These are phyloP conservation scores for Dolichoris vasculosae DNA, from an alignment of 1,140 invertebrate genomes.

Conservation along the genomic window DNA sequence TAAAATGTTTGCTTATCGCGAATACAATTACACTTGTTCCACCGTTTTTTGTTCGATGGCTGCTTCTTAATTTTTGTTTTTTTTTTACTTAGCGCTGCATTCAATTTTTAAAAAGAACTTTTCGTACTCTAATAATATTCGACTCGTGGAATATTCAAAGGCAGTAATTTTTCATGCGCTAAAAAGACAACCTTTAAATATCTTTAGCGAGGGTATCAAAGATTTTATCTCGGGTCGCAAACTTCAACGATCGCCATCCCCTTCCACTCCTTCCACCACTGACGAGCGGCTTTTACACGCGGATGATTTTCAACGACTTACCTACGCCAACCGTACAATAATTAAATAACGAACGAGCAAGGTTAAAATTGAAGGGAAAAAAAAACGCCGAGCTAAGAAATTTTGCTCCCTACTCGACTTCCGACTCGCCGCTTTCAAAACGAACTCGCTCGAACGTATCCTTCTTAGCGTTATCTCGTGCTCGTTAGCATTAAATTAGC, in stretches of 20 bases:
- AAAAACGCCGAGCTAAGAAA: background rate
- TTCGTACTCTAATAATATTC: background rate
- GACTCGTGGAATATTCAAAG: background rate
- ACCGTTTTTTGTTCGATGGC: background rate
- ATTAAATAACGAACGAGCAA: background rate
- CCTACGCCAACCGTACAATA: background rate
- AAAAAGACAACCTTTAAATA: background rate
- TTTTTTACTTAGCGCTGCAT: background rate
- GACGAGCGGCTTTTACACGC: background rate
- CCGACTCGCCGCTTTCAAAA: background rate
- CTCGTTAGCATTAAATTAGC: conserved; percentile 33
- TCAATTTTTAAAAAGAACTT: background rate
- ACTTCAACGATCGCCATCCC: background rate
- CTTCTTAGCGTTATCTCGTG: conserved; percentile 10
- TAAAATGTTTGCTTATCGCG: background rate
- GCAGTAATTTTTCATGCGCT: background rate
- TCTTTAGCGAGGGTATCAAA: background rate
- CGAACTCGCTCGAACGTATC: background rate
- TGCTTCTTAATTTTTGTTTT: background rate
- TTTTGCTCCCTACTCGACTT: background rate
- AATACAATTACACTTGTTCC: background rate
- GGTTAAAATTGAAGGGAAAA: background rate
- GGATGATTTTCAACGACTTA: background rate
- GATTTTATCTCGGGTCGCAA: background rate
- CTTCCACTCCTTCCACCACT: background rate